Evolutionary conservation across 2,113 vertebrate species (phyloP), one percentile per base, ranked within the genome.

Genomic region (Castor canadensis): DNA sequence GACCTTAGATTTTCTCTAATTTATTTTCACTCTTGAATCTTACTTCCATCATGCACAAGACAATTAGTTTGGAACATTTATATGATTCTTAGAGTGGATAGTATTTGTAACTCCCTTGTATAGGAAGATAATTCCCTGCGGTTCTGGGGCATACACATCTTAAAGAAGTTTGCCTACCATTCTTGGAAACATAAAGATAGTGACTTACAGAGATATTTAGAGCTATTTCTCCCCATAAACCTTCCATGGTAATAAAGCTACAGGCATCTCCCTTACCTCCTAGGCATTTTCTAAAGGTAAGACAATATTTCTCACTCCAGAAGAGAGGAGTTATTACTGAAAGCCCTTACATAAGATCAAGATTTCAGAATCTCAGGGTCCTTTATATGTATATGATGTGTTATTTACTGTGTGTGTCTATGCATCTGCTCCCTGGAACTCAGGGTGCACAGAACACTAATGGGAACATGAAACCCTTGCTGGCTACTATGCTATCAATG

Each of bases 71-170:
- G 49, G 10, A 28, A 45, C 52, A 66, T 28, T 76, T 52, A 64
- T 0, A 12, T 75, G 26, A 83, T 79, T 88, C 45, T 81, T 35
- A 26, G 9, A 52, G n/a, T 45, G 1, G 12, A 35, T 28, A 32
- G 8, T 49, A 6, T 82, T 38, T 30, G 30, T 10, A 79, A 1
- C 0, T 4, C 0, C 2, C 54, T 24, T 24, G 2, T n/a, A 11
- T 32, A 71, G 17, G 7, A 26, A 83, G 22, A 79, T 60, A 80
- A 62, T 79, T 94, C 40, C 69, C 35, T 20, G 13, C 38, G 15
- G 9, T 1, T n/a, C 49, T 81, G 20, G 10, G 62, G 3, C 60
- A 83, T 73, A 80, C 2, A 16, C 38, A 45, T 1, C 5, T 9
- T 28, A 72, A 67, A 72, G 38, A 72, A 47, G 12, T 35, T 94